phyloP scores from a whole-genome alignment of 2,113 vertebrate genomes.

The Anolis carolinensis region DNA sequence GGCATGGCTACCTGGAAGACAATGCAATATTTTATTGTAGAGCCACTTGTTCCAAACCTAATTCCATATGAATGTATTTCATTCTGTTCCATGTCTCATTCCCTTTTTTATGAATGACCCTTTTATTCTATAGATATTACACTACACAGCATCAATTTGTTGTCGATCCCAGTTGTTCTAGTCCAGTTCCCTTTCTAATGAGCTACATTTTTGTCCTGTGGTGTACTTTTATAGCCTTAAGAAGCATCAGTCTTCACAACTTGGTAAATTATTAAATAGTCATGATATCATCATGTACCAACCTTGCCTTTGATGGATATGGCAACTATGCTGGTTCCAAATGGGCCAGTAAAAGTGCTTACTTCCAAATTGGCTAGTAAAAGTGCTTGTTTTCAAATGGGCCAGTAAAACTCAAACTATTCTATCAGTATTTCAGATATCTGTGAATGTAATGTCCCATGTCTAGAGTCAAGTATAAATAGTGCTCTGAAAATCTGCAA shows the following conservation, averaged over 20 bases:
- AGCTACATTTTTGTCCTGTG: background rate
- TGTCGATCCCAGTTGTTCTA: background rate
- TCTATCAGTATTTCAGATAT: background rate
- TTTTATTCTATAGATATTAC: no score
- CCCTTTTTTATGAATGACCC: no score
- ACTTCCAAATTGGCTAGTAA: background rate
- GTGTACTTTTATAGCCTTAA: background rate
- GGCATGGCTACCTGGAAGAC: background rate
- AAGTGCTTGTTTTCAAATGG: background rate
- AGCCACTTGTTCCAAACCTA: no score
- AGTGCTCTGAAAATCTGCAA: background rate
- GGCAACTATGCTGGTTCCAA: background rate
- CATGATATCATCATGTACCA: background rate
- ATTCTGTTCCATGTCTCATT: no score
- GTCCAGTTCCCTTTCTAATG: background rate
- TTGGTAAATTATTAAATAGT: background rate
- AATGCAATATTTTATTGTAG: no score
- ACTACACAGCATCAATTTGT: background rate
- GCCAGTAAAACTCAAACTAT: background rate
- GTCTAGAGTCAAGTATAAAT: background rate
- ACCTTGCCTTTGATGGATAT: background rate
- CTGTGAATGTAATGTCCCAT: background rate
- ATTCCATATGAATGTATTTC: no score
- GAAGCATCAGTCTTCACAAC: background rate
- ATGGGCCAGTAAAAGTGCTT: no score